Percentiles rank a stretch among this genome's conserved stretches.
Evolutionary conservation across 2,888 invertebrate species (phyloP).

Genomic region (Mimachlamys varia): DNA sequence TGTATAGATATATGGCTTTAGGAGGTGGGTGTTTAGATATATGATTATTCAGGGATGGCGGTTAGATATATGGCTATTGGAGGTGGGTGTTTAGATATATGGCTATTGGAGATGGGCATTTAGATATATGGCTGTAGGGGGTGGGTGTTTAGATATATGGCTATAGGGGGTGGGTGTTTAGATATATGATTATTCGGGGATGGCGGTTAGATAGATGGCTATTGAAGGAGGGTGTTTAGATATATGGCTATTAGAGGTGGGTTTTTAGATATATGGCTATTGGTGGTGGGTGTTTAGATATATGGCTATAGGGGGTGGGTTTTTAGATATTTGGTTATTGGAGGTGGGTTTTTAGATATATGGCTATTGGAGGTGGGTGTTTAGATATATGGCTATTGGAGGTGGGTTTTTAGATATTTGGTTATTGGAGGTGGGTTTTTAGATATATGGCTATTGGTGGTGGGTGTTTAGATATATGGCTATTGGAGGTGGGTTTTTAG

Average conservation of each 20-base stretch:
- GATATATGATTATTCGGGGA: too few relatives aligned
- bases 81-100: constrained; percentile 92
- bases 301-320: constrained; percentile 84
- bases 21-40: constrained; percentile 81
- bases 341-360: constrained; percentile 99
- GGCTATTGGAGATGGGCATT: constrained; percentile 83
- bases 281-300: constrained; percentile 92
- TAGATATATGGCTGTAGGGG: too few relatives aligned
- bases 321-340: too few relatives aligned
- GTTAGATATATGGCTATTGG: constrained; percentile 93
- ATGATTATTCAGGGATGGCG: too few relatives aligned
- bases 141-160: constrained; percentile 98
- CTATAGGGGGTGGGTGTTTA: constrained; percentile 82
- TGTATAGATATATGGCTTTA: constrained; percentile 91
- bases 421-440: too few relatives aligned
- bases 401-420: constrained; percentile 78
- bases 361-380: constrained; percentile 85
- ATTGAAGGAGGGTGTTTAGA: constrained; percentile 90
- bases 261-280: constrained; percentile 96
- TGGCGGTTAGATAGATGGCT: constrained; percentile 95
- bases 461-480: constrained; percentile 93
- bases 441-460: constrained; percentile 90
- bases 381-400: constrained; percentile 92
- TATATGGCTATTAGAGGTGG: constrained; percentile 87
- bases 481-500: constrained; percentile 82